These are phyloP conservation scores for Marcusenius ussheri DNA, from an alignment of 2,113 vertebrate species.

Conservation along the genomic window DNA sequence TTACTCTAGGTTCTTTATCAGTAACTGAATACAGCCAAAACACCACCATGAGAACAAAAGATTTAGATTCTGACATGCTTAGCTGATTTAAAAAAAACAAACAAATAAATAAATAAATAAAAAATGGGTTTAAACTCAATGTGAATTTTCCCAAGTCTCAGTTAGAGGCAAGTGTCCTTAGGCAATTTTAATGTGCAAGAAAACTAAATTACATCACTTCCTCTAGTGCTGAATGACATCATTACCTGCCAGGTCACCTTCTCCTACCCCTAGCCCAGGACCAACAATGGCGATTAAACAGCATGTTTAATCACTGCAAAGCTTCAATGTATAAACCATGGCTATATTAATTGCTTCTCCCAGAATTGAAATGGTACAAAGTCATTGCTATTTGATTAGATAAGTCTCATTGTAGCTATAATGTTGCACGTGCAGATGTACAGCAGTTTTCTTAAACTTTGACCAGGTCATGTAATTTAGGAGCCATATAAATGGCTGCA, in stretches of 20 bases:
- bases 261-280: neutral
- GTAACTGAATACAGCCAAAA: neutral
- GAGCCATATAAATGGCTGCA: neutral
- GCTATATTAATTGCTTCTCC: neutral
- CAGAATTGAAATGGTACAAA: neutral
- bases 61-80: neutral
- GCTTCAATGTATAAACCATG: neutral
- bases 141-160: too few species aligned
- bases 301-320: constrained; percentile 38
- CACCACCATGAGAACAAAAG: neutral
- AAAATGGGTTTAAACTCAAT: neutral
- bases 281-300: constrained; percentile 43
- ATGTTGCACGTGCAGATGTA: neutral
- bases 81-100: neutral
- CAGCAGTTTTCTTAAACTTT: neutral
- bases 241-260: constrained; percentile 3
- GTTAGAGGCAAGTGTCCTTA: neutral
- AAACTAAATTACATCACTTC: neutral
- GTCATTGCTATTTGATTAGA: neutral
- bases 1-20: neutral
- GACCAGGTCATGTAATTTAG: neutral
- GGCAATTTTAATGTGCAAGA: neutral
- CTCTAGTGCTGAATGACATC: neutral
- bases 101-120: neutral
- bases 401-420: neutral